These are phyloP conservation scores for Sebastolobus altivelis DNA, from an alignment of 2,797 vertebrate species.

Conservation along the genomic window DNA sequence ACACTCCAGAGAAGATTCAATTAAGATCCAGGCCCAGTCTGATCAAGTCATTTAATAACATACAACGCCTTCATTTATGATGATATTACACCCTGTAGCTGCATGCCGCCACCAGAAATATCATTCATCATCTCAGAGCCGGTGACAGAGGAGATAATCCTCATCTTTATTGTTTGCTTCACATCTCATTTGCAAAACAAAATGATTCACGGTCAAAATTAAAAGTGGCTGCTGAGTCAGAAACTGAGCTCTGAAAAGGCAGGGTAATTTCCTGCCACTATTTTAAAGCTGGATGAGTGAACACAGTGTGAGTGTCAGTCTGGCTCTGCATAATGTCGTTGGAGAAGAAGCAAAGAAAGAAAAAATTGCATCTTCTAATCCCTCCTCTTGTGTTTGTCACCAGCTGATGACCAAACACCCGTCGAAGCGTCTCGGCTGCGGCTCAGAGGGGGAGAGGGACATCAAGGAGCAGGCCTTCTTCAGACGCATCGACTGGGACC, in stretches of 20 bases:
- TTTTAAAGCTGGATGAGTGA: conserved; percentile 22
- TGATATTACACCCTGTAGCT: conserved; percentile 10
- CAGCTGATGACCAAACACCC: conserved; percentile 99
- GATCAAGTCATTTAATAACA: conserved; percentile 56
- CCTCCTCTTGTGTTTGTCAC: conserved; percentile 27
- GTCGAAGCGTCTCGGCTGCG: conserved; percentile 95
- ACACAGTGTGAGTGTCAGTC: conserved; percentile 2
- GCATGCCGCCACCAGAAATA: conserved; percentile 17
- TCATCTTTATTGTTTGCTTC: conserved; percentile 43
- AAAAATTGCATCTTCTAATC: conserved; percentile 2
- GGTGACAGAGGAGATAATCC: conserved; percentile 36
- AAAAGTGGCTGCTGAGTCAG: conserved; percentile 35
- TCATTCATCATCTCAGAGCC: conserved; percentile 27
- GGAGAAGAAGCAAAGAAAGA: too few species aligned
- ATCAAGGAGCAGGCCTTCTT: conserved; percentile 97
- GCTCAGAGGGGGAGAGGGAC: conserved; percentile 93
- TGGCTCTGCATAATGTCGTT: background rate
- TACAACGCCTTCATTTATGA: conserved; percentile 15
- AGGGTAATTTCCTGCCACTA: conserved; percentile 26
- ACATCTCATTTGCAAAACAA: conserved; percentile 49
- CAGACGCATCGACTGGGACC: conserved; percentile 98
- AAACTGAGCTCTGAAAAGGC: conserved; percentile 8
- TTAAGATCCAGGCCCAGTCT: conserved; percentile 50
- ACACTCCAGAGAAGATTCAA: conserved; percentile 50
- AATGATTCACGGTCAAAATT: conserved; percentile 37